These are phyloP conservation scores for Irena cyanogastra DNA, from an alignment of 2,113 vertebrate genomes.

Conservation along the genomic window DNA sequence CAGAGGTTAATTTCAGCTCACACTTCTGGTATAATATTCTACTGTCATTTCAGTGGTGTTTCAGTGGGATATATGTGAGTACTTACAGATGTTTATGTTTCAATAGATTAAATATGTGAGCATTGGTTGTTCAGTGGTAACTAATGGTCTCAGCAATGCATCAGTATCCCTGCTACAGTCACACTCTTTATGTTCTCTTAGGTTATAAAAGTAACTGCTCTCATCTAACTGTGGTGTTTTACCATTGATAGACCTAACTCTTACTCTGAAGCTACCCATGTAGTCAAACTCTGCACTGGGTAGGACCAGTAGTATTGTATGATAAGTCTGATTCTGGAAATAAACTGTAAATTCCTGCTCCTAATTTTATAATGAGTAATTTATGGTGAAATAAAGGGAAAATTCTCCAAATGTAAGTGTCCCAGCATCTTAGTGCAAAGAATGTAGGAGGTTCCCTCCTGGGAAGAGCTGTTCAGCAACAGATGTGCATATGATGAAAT, in stretches of 20 bases:
- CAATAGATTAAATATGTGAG: neutral
- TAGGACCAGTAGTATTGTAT: neutral
- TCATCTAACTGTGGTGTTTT: neutral
- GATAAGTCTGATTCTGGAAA: neutral
- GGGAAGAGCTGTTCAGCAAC: neutral
- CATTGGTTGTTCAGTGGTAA: neutral
- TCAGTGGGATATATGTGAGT: neutral
- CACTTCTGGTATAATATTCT: neutral
- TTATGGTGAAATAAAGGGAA: neutral
- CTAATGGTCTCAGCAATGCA: neutral
- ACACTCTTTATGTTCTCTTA: neutral
- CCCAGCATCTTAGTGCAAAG: neutral
- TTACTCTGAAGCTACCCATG: neutral
- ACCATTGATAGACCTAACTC: neutral
- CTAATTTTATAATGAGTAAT: neutral
- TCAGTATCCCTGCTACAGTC: neutral
- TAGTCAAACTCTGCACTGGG: neutral
- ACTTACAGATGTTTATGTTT: neutral
- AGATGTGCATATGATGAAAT: neutral
- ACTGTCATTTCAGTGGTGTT: neutral
- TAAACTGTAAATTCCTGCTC: neutral
- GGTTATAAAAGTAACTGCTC: neutral
- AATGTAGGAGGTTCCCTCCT: neutral
- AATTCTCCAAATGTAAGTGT: neutral
- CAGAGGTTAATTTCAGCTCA: neutral